Conservation (phyloP, 2,113 vertebrate species). For the Chrysemys picta region DNA sequence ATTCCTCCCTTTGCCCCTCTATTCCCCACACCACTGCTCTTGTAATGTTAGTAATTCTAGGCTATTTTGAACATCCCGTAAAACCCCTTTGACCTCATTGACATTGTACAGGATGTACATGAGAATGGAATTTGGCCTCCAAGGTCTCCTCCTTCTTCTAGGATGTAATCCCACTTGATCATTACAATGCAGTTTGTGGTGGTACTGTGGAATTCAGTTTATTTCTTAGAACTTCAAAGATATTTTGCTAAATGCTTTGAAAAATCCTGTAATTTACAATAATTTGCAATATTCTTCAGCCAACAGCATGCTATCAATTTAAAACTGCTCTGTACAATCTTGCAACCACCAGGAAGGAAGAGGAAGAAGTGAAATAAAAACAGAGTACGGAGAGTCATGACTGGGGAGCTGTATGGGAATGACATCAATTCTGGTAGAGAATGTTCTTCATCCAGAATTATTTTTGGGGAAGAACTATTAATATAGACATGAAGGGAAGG, state of each 20-base stretch:
- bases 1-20: neutral
- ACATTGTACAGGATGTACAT: neutral
- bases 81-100: neutral
- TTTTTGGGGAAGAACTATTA: neutral
- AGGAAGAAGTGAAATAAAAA: neutral
- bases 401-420: neutral
- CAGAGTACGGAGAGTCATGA: neutral
- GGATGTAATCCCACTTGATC: neutral
- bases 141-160: neutral
- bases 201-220: conserved; percentile 4
- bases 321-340: conserved; percentile 13
- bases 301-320: conserved; percentile 13
- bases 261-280: conserved; percentile 13
- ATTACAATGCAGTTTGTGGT: neutral
- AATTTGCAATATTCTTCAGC: conserved; percentile 27
- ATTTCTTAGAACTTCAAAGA: conserved; percentile 1
- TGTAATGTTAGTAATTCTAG: neutral
- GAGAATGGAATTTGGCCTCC: neutral
- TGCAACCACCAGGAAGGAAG: neutral
- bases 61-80: neutral
- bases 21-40: neutral
- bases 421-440: neutral
- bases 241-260: neutral
- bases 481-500: neutral
- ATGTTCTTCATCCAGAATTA: neutral